These are phyloP conservation scores for Grantiella picta DNA, from an alignment of 2,113 vertebrate genomes.

Conservation along the genomic window DNA sequence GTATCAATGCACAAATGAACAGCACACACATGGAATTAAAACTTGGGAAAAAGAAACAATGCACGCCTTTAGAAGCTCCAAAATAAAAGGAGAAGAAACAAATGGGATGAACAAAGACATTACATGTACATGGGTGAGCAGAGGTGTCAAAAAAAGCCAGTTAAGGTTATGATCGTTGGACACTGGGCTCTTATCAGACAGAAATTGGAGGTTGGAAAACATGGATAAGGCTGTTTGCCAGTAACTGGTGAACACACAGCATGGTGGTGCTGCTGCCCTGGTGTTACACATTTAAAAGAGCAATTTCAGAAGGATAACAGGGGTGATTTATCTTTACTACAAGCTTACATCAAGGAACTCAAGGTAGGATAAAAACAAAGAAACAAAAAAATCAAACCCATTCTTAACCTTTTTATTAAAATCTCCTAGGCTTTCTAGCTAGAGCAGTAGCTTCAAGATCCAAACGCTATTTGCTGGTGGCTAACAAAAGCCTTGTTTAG, in stretches of 20 bases:
- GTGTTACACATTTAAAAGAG: not conserved
- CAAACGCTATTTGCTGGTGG: not conserved
- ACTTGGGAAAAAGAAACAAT: not conserved
- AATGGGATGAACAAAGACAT: not conserved
- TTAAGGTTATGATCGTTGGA: not conserved
- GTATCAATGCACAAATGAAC: not conserved
- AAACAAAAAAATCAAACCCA: not conserved
- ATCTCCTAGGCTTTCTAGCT: not conserved
- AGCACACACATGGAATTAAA: not conserved
- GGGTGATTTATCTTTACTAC: not conserved
- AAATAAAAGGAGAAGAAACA: not conserved
- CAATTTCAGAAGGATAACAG: not conserved
- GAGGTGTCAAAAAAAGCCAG: not conserved
- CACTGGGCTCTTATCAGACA: not conserved
- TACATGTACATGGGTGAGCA: not conserved
- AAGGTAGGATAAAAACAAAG: not conserved
- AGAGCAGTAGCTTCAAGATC: not conserved
- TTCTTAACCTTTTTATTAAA: not conserved
- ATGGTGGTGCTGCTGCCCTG: not conserved
- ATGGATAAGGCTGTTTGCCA: not conserved
- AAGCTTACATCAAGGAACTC: not conserved
- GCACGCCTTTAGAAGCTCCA: not conserved
- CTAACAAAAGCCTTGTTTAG: not conserved
- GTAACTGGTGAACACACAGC: not conserved
- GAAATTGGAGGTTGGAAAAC: not conserved